A percentile compares a stretch with the other conserved stretches of the same genome.
These are phyloP conservation scores for Dicranocentrus wangi DNA, from an alignment of 2,888 invertebrate species.

Conservation along the genomic window DNA sequence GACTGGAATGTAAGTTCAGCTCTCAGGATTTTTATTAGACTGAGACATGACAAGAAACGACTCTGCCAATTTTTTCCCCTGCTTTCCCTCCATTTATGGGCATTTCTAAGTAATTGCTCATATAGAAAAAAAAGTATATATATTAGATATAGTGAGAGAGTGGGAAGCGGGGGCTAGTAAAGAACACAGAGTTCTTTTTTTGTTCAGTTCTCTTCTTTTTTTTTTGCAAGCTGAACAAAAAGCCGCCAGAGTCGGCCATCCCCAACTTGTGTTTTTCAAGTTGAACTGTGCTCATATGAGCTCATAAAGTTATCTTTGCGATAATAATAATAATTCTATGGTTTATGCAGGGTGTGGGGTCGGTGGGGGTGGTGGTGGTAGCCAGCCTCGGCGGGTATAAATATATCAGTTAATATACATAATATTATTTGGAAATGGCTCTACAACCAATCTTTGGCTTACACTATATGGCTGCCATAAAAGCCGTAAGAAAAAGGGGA, in stretches of 20 bases:
- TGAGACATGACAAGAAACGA: slow-evolving; percentile 66
- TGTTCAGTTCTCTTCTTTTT: background rate
- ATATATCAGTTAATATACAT: background rate
- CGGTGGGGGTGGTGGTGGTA: too few species aligned
- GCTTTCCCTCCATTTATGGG: slow-evolving; percentile 39
- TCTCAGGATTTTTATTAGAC: slow-evolving; percentile 65
- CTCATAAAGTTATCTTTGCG: slow-evolving; percentile 64
- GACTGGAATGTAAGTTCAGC: slow-evolving; percentile 59
- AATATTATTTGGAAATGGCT: background rate
- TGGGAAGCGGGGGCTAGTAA: background rate
- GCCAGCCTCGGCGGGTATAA: too few species aligned
- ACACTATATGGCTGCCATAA: slow-evolving; percentile 18
- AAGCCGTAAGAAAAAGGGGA: slow-evolving; percentile 31
- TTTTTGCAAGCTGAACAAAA: slow-evolving; percentile 25
- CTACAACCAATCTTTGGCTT: slow-evolving; percentile 12
- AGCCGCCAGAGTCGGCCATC: slow-evolving; percentile 41
- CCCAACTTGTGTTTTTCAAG: slow-evolving; percentile 55
- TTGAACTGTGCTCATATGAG: slow-evolving; percentile 61
- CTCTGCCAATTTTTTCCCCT: slow-evolving; percentile 66
- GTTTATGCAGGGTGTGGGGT: slow-evolving; percentile 26
- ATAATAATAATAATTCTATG: slow-evolving; percentile 58
- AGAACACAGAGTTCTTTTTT: slow-evolving; percentile 12
- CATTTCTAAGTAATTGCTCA: slow-evolving; percentile 55
- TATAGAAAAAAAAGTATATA: slow-evolving; percentile 21
- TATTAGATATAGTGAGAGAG: background rate